Base-by-base conservation (phyloP, 2,113 vertebrate genomes). In the Dasyprocta punctata region DNA sequence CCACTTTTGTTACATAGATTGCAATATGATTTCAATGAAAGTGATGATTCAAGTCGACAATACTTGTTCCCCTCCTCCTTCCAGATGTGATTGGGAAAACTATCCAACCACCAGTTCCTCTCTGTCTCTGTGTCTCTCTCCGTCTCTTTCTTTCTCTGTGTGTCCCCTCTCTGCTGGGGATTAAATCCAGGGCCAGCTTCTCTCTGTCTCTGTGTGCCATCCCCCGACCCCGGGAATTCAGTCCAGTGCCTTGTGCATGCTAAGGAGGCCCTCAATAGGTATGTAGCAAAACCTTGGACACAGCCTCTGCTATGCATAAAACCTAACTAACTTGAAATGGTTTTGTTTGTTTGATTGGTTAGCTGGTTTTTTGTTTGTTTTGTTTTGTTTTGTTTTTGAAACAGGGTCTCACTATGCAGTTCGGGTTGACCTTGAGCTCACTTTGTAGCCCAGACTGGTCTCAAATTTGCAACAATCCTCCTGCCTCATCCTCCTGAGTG, bases 281-380 rank as follows among this genome's bases (percentile, higher is more conserved):
- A 33, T 63, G 90, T 56, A 92, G 83, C 58, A 82, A 96, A 71
- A 20, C 33, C 65, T 78, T 22, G 38, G 38, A 24, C 0, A 0
- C 58, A 92, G 92, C 86, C 85, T 92, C 67, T 77, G 85, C 81
- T 94, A 36, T 24, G 26, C n/a, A n/a, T 24, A 81, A 87, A 97
- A 73, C 41, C n/a, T 80, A 95, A 93, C 86, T 77, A 83, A 94
- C 54, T 56, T 56, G 54, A 56, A 56, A 56, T 56, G 17, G 17
- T 17, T 56, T 56, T 56, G 54, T 56, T 56, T 56, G 54, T 19
- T 56, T 56, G 14, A 2, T 56, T 56, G 54, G 54, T 54, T 56
- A n/a, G n/a, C n/a, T n/a, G n/a, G n/a, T 49, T 49, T 4, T 49
- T 49, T 49, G 47, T 4, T 4, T 8, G 4, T 49, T 49, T 49